Base-by-base conservation (phyloP, 2,797 vertebrate genomes). In the Sphenodon punctatus region DNA sequence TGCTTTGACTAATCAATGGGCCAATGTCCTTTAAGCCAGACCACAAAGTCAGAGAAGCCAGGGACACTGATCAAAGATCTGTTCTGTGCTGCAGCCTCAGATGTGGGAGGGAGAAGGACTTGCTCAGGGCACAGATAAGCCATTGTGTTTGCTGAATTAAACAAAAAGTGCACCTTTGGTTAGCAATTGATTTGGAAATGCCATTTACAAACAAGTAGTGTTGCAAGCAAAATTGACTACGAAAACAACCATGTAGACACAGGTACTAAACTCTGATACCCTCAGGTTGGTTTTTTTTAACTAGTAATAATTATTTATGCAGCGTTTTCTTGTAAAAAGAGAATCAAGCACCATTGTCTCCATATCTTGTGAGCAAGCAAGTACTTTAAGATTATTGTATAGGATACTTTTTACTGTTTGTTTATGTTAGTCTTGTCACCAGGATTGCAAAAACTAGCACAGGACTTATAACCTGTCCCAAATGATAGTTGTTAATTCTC, bases 11-110 rank as follows among this genome's bases (percentile, higher is more conserved):
- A 68, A 76, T 69, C 90, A 88, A 38, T 58, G 82, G 88, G 43
- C 72, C 86, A 88, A 85, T 64, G 19, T 56, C 90, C 86, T 89
- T 90, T 86, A 34, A 76, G 86, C 90, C 87, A 84, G 30, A 34
- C 64, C 76, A 78, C 0, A 8, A 32, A 0, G 6, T 69, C 45
- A 38, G 65, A n/a, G 2, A 4, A 90, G 67, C 78, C 46, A 87
- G 15, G 55, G 88, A 51, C 87, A 70, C 64, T 63, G 7, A 82
- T 83, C 82, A 73, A 71, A 88, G 68, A 73, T 80, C 41, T 73
- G 42, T 34, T 38, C 36, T 59, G 27, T 0, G 5, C 48, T 43
- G 75, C 3, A 34, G 27, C 60, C 74, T 32, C n/a, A 67, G 17
- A 67, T 65, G 56, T 22, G 5, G 1, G 8, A 71, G 42, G 66